Conservation (phyloP, 1,140 invertebrate genomes). For the Steinernema khuongi region DNA sequence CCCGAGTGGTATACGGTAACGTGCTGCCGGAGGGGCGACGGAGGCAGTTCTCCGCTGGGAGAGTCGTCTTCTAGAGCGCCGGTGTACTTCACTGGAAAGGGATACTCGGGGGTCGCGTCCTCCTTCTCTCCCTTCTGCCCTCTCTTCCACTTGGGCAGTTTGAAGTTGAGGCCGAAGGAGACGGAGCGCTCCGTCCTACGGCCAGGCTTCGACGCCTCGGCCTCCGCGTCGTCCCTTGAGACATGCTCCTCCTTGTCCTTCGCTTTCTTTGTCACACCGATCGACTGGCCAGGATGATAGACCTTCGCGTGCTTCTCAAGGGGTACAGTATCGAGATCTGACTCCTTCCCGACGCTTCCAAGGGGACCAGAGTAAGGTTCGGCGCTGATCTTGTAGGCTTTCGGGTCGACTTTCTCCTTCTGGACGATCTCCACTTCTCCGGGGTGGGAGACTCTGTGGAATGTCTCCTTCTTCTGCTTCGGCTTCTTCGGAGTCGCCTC, state of each 20-base stretch:
- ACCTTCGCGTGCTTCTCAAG: background rate
- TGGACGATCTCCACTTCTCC: background rate
- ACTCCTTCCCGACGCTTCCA: background rate
- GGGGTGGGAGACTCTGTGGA: constrained; percentile 7
- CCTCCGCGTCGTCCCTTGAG: background rate
- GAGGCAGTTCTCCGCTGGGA: background rate
- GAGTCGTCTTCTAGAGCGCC: background rate
- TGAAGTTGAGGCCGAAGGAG: background rate
- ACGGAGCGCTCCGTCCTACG: background rate
- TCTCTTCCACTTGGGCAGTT: background rate
- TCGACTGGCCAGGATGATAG: background rate
- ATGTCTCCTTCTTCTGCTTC: background rate
- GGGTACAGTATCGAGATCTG: background rate
- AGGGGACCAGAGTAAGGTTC: constrained; percentile 18
- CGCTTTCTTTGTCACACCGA: background rate
- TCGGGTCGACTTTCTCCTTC: background rate
- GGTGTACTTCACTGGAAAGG: background rate
- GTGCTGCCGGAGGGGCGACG: background rate
- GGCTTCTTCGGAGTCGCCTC: too few relatives aligned
- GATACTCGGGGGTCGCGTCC: background rate
- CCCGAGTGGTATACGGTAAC: background rate
- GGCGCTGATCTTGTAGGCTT: background rate
- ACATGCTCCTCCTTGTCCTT: background rate
- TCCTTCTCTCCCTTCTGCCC: background rate
- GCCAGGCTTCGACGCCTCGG: background rate